Percentiles rank a stretch among this genome's conserved stretches.
Evolutionary conservation across 2,888 invertebrate genomes (phyloP).

Genomic region (Rhingia campestris): DNA sequence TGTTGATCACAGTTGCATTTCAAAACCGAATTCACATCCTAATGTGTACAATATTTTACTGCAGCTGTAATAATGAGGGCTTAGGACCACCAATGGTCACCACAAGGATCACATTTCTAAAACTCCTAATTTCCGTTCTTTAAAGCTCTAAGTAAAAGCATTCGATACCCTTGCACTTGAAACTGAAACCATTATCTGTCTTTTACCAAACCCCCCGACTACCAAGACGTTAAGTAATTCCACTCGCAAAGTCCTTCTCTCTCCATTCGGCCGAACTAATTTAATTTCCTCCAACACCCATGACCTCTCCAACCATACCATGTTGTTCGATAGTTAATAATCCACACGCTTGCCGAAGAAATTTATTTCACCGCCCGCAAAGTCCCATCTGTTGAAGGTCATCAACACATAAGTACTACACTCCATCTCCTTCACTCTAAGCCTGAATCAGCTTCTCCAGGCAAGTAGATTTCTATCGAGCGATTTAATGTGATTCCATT

Average conservation of each 20-base stretch:
- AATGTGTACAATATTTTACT: no score
- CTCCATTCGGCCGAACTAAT: constrained; percentile 50
- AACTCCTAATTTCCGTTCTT: no score
- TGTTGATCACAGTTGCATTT: no score
- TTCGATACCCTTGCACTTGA: not conserved
- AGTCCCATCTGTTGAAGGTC: constrained; percentile 44
- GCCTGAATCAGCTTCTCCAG: not conserved
- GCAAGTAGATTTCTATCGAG: constrained; percentile 35
- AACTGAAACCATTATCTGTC: not conserved
- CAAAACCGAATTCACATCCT: no score
- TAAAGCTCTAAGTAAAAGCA: no score
- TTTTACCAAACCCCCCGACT: not conserved
- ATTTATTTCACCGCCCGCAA: constrained; percentile 49
- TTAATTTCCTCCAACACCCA: constrained; percentile 42
- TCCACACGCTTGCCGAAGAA: constrained; percentile 41
- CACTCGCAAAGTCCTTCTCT: not conserved
- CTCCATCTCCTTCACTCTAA: not conserved
- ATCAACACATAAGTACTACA: constrained; percentile 4
- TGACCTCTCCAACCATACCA: not conserved
- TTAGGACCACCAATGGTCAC: no score
- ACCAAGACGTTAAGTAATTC: constrained; percentile 30
- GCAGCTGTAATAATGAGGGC: no score
- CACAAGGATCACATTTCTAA: no score
- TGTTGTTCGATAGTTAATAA: constrained; percentile 44
- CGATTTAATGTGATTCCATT: constrained; percentile 68